Conservation (phyloP, 2,888 invertebrate species). For the Mimumesa dahlbomi region DNA sequence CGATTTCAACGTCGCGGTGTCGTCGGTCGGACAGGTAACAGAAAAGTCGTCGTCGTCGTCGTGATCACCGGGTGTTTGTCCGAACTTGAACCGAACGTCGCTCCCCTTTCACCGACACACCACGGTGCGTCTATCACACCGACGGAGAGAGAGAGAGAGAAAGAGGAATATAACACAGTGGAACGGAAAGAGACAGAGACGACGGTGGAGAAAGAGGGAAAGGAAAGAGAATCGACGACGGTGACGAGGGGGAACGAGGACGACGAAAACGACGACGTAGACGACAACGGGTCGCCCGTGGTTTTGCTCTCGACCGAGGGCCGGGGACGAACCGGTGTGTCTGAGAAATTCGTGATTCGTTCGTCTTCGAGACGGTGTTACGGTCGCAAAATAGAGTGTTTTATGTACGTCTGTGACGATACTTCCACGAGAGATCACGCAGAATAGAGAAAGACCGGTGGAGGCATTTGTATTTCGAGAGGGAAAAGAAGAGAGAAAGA, state of each 20-base stretch:
- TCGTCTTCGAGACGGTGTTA: too few relatives aligned
- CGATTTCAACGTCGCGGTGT: conserved; percentile 23
- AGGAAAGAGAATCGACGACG: conserved; percentile 18
- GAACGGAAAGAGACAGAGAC: conserved; percentile 7
- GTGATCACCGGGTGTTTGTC: background rate
- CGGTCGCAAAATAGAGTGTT: too few relatives aligned
- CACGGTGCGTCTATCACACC: conserved; percentile 4
- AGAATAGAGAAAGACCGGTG: too few relatives aligned
- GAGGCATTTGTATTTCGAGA: too few relatives aligned
- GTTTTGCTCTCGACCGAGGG: conserved; percentile 49
- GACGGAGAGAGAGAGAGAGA: background rate
- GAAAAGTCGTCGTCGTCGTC: too few relatives aligned
- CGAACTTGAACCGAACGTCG: background rate
- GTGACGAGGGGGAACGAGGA: conserved; percentile 22
- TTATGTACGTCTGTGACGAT: too few relatives aligned
- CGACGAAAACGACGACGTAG: conserved; percentile 34
- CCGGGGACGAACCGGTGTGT: conserved; percentile 31
- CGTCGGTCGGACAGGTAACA: background rate
- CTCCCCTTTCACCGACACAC: conserved; percentile 4
- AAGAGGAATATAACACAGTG: too few relatives aligned
- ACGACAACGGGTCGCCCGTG: conserved; percentile 33
- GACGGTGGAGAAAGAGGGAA: conserved; percentile 1
- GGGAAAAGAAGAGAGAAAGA: conserved; percentile 2
- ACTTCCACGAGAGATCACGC: too few relatives aligned
- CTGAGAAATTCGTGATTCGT: background rate